Percentiles rank a stretch among this genome's conserved stretches.
These are phyloP conservation scores for Macquaria ambigua DNA, from an alignment of 2,113 vertebrate species.

Conservation along the genomic window DNA sequence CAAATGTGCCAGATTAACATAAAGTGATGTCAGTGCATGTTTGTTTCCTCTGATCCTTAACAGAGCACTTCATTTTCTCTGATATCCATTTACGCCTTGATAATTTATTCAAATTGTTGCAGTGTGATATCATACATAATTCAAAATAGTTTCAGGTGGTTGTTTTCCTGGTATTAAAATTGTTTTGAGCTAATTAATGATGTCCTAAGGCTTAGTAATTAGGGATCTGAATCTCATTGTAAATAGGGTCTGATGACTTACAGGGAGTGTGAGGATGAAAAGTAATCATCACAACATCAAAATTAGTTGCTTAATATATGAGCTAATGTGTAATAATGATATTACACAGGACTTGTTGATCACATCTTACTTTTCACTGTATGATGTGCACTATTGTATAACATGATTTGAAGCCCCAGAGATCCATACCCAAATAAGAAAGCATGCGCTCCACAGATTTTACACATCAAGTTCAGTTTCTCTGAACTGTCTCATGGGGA, in stretches of 20 bases:
- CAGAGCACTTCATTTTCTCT: slow-evolving; percentile 43
- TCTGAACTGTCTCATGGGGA: not conserved
- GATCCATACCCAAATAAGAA: not conserved
- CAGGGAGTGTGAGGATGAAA: slow-evolving; percentile 19
- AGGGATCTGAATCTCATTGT: slow-evolving; percentile 55
- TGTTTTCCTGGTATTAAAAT: slow-evolving; percentile 65
- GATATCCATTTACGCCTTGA: slow-evolving; percentile 36
- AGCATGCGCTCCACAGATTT: not conserved
- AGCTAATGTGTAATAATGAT: slow-evolving; percentile 28
- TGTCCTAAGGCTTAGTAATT: slow-evolving; percentile 66
- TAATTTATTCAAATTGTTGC: slow-evolving; percentile 63
- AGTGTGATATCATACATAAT: slow-evolving; percentile 70
- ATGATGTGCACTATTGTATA: not conserved
- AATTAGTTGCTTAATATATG: slow-evolving; percentile 24
- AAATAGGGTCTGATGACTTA: slow-evolving; percentile 50
- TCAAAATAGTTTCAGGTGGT: slow-evolving; percentile 70
- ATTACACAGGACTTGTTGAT: slow-evolving; percentile 29
- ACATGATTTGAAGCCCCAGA: not conserved
- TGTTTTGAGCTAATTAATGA: slow-evolving; percentile 69
- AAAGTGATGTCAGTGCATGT: not conserved
- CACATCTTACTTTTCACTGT: not conserved
- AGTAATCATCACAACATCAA: slow-evolving; percentile 40
- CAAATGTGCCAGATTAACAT: slow-evolving; percentile 10
- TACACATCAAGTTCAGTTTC: not conserved
- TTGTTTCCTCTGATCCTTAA: slow-evolving; percentile 43